Base-by-base conservation (phyloP, 2,113 vertebrate species). In the Ovibos moschatus region DNA sequence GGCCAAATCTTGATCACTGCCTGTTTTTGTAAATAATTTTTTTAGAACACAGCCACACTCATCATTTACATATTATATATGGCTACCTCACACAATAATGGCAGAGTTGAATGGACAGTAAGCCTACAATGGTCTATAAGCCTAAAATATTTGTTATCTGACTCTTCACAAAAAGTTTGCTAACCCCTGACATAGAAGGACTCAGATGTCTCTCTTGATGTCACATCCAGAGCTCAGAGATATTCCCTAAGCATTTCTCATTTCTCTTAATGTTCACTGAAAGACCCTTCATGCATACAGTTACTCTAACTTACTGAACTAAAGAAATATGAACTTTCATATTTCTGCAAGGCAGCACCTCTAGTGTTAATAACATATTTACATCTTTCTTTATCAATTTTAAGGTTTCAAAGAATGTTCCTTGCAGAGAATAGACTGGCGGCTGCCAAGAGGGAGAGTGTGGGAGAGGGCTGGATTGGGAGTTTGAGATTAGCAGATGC, bases 341-440 rank as follows among this genome's bases (percentile, higher is more conserved):
- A 64, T 86, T 89, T 94, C 36, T 21, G 93, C 16, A 83, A 33
- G 51, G 43, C 10, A 60, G 50, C 4, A 79, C 16, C 40, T 85
- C 67, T 88, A 74, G 33, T 78, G 5, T 62, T 97, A 95, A 62
- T 45, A 87, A 7, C 36, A 89, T 79, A 83, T 98, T 89, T 95
- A 94, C 6, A 62, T 58, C n/a, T 82, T 87, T 81, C 33, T 83
- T 82, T 62, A 87, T 17, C 47, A 60, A 74, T 88, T 97, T 85
- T 74, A 78, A 76, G 64, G 23, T 91, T 93, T 89, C 88, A 91
- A 96, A 89, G 33, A 87, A 95, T 62, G 60, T 33, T 82, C 45
- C 78, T 51, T 81, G 47, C 30, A 51, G 78, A 50, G 78, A 81
- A 81, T 30, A 50, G 28, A 81, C 78, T 51, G 78, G 78, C 6